Conservation (phyloP, 1,140 invertebrate species). For the Drosophila parvula region DNA sequence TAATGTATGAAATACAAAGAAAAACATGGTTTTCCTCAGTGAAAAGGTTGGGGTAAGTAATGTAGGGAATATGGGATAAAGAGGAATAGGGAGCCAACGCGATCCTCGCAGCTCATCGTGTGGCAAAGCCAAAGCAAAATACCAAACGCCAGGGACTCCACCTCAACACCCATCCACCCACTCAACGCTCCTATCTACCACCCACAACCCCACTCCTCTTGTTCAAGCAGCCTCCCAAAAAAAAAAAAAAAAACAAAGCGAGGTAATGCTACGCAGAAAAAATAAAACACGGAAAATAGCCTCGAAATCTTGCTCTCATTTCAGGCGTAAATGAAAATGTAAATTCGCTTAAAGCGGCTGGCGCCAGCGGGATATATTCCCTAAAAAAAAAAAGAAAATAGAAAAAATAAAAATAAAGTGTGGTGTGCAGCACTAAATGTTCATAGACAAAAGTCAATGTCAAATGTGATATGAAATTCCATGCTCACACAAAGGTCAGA, state of each 20-base stretch:
- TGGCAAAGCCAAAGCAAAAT: constrained; percentile 45
- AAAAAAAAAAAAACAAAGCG: constrained; percentile 66
- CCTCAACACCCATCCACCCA: neutral
- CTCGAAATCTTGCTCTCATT: constrained; percentile 69
- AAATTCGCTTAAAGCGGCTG: constrained; percentile 69
- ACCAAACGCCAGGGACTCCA: constrained; percentile 36
- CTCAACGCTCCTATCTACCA: neutral
- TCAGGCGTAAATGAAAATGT: constrained; percentile 77
- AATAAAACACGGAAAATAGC: constrained; percentile 24
- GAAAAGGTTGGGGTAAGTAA: neutral
- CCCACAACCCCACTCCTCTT: constrained; percentile 19
- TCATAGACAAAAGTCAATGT: constrained; percentile 52
- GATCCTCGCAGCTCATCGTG: constrained; percentile 47
- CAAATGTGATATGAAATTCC: constrained; percentile 32
- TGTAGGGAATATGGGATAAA: neutral
- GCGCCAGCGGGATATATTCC: constrained; percentile 27
- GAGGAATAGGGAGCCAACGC: constrained; percentile 23
- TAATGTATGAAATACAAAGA: no score
- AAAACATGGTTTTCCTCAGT: neutral
- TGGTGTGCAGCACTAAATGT: neutral
- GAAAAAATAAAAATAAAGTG: neutral
- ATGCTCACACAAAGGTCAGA: neutral
- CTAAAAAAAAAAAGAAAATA: neutral
- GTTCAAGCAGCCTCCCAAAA: constrained; percentile 11
- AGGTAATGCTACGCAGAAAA: constrained; percentile 32